A percentile compares a stretch with the other conserved stretches of the same genome.
Evolutionary conservation across 2,888 invertebrate species (phyloP).

Genomic region (Diarsia dahlii): DNA sequence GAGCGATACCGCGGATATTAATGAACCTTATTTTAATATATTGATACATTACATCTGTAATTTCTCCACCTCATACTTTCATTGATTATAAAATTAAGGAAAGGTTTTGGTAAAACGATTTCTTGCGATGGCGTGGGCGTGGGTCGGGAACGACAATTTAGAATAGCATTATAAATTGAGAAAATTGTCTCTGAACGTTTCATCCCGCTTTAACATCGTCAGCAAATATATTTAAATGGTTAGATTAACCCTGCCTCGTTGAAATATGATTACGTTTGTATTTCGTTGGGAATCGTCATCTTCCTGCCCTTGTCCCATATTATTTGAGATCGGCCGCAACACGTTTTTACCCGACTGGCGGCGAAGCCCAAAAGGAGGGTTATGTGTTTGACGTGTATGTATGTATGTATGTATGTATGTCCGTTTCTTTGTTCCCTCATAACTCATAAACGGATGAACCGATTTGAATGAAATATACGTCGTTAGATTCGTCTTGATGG

Average conservation of each 20-base stretch:
- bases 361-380: no score
- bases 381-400: no score
- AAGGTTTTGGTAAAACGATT: slow-evolving; percentile 13
- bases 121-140: slow-evolving; percentile 11
- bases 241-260: neutral
- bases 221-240: neutral
- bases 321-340: no score
- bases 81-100: slow-evolving; percentile 40
- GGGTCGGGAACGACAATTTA: neutral
- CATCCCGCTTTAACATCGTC: neutral
- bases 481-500: no score
- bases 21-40: slow-evolving; percentile 41
- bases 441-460: no score
- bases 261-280: neutral
- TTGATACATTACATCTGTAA: slow-evolving; percentile 40
- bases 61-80: slow-evolving; percentile 44
- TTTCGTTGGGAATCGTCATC: neutral
- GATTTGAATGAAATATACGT: no score
- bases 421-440: no score
- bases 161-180: slow-evolving; percentile 4
- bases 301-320: no score
- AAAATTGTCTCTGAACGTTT: slow-evolving; percentile 1
- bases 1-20: slow-evolving; percentile 43
- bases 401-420: no score
- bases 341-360: no score